A percentile compares a stretch with the other conserved stretches of the same genome.
phyloP scores from a whole-genome alignment of 2,113 vertebrate genomes.

The Dromas ardeola region DNA sequence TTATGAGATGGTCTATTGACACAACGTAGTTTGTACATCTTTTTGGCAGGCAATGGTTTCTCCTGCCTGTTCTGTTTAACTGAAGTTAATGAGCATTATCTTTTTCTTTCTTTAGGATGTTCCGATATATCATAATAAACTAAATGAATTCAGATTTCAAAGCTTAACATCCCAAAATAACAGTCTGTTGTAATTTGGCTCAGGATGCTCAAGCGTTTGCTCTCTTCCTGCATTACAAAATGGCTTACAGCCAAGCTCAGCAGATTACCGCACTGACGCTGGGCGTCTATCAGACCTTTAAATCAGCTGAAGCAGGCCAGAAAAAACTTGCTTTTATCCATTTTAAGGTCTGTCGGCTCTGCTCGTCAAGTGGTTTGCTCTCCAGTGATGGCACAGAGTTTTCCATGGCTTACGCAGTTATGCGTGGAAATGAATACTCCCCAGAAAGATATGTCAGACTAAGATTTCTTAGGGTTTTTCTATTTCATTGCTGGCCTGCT shows the following conservation, averaged over 20 bases:
- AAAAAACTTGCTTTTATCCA: constrained; percentile 40
- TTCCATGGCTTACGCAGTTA: background rate
- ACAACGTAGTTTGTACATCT: background rate
- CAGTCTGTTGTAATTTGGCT: constrained; percentile 40
- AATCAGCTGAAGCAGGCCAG: constrained; percentile 39
- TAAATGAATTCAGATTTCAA: constrained; percentile 53
- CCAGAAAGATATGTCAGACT: constrained; percentile 14
- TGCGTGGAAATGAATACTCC: background rate
- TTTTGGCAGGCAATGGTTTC: constrained; percentile 10
- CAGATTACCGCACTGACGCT: background rate
- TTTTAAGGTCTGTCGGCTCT: background rate
- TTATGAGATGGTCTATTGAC: background rate
- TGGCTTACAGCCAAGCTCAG: constrained; percentile 36
- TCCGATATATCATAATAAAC: background rate
- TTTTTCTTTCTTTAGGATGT: background rate
- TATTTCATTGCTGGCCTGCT: constrained; percentile 9
- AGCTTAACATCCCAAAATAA: constrained; percentile 14
- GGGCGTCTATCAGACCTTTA: constrained; percentile 42
- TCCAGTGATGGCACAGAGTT: constrained; percentile 35
- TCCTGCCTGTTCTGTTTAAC: background rate
- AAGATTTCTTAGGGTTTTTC: background rate
- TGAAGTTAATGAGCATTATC: background rate
- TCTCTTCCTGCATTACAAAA: constrained; percentile 8
- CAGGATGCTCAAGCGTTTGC: background rate
- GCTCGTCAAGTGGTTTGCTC: background rate